Base-by-base conservation (phyloP, 2,797 vertebrate genomes). In the Antrozous pallidus region DNA sequence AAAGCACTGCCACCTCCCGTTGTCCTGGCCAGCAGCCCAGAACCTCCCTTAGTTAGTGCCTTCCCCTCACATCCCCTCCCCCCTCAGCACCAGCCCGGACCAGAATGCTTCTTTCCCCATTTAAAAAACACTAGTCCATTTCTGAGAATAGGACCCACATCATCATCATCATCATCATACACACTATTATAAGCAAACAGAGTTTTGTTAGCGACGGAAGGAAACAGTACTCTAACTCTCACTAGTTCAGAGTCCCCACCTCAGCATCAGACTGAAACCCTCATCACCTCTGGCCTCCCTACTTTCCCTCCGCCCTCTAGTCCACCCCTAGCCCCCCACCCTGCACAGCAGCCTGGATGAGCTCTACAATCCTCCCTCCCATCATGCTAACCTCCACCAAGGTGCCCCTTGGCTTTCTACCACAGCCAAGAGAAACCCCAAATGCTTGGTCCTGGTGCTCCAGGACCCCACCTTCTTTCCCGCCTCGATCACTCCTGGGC, bases 381-480 rank as follows among this genome's bases (percentile, higher is more conserved):
- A 13, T 3, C 22, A 14, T 0, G 0, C 5, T 3, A 42, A 16
- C 79, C 73, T n/a, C 75, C 42, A 47, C 67, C 0, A 0, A 20
- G 36, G 36, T 6, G 7, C 4, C 4, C 86, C 51, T 75, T 36
- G 5, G 16, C n/a, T 42, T 38, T 70, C 61, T 42, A n/a, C 36
- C 5, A 5, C 0, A 13, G 16, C 38, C 73, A 58, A 42, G 36
- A 49, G 2, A 13, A 67, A 26, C 20, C 8, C 42, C 31, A 36
- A 47, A 24, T 0, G 9, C 20, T 49, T 22, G 45, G 26, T 42
- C 56, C n/a, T 0, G 5, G 40, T 11, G 65, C 17, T 38, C n/a
- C 0, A 79, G 71, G 24, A 3, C 33, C 78, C 63, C 13, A 2
- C 18, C 40, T 31, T 77, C 74, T 51, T 1, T 8, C 36, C 31